phyloP scores from a whole-genome alignment of 2,113 vertebrate species.

The Callocephalon fimbriatum region DNA sequence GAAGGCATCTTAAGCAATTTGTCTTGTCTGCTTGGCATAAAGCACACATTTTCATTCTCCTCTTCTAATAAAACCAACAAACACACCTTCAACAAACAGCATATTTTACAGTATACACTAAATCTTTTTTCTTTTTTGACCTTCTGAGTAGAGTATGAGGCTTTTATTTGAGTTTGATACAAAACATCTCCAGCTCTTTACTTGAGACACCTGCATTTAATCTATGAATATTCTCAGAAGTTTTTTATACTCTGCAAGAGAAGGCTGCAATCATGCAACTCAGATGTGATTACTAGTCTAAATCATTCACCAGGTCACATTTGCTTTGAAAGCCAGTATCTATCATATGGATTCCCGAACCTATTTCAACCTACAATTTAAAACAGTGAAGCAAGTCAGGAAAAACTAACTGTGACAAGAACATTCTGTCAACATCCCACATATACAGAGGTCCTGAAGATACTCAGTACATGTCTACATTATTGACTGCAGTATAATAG shows the following conservation, averaged over 20 bases:
- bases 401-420: neutral
- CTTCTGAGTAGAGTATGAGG: constrained; percentile 28
- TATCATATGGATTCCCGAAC: neutral
- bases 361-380: neutral
- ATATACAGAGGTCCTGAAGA: neutral
- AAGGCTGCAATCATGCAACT: constrained; percentile 52
- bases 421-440: neutral
- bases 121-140: constrained; percentile 26
- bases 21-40: neutral
- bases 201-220: constrained; percentile 81
- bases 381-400: constrained; percentile 1
- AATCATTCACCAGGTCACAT: constrained; percentile 23
- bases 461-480: neutral
- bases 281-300: constrained; percentile 50
- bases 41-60: neutral
- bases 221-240: constrained; percentile 72
- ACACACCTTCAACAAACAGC: constrained; percentile 54
- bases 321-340: neutral
- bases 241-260: constrained; percentile 66
- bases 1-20: neutral
- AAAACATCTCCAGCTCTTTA: constrained; percentile 72
- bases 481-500: neutral
- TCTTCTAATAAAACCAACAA: constrained; percentile 38
- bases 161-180: constrained; percentile 72
- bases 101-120: neutral